phyloP scores from a whole-genome alignment of 2,888 invertebrate genomes.

The Portevinia maculata region DNA sequence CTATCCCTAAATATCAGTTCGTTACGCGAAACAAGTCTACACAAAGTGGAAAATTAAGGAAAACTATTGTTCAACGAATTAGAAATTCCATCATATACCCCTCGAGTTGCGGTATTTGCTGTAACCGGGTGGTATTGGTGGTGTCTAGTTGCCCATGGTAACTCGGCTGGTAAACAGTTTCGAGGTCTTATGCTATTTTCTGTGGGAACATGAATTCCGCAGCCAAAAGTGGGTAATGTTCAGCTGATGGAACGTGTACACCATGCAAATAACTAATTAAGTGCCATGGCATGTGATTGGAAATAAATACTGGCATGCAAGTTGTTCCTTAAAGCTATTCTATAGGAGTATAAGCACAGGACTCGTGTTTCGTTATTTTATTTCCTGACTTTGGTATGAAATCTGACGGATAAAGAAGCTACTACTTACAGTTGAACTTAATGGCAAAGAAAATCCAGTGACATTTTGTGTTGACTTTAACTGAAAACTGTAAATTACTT shows the following conservation, averaged over 20 bases:
- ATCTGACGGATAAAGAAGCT: neutral
- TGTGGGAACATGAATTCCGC: constrained; percentile 40
- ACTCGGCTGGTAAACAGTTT: constrained; percentile 63
- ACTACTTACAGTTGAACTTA: no score
- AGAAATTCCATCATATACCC: constrained; percentile 67
- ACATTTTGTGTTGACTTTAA: no score
- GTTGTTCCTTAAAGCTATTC: constrained; percentile 1
- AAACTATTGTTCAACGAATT: constrained; percentile 47
- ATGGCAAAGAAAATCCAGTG: no score
- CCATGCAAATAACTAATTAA: constrained; percentile 67
- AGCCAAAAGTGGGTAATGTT: constrained; percentile 10
- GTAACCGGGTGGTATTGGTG: constrained; percentile 16
- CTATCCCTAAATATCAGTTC: constrained; percentile 12
- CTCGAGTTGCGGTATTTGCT: constrained; percentile 49
- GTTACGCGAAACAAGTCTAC: constrained; percentile 42
- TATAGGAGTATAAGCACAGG: constrained; percentile 19
- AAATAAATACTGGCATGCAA: constrained; percentile 54
- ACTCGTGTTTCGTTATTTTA: constrained; percentile 38
- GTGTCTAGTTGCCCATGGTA: constrained; percentile 63
- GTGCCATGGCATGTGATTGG: constrained; percentile 53
- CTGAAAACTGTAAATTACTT: no score
- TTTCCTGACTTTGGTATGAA: constrained; percentile 5
- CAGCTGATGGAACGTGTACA: constrained; percentile 21
- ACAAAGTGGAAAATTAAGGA: constrained; percentile 56
- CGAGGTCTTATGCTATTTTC: constrained; percentile 46